Evolutionary conservation across 1,140 invertebrate genomes (phyloP).

Genomic region (Phenacoccus solenopsis): DNA sequence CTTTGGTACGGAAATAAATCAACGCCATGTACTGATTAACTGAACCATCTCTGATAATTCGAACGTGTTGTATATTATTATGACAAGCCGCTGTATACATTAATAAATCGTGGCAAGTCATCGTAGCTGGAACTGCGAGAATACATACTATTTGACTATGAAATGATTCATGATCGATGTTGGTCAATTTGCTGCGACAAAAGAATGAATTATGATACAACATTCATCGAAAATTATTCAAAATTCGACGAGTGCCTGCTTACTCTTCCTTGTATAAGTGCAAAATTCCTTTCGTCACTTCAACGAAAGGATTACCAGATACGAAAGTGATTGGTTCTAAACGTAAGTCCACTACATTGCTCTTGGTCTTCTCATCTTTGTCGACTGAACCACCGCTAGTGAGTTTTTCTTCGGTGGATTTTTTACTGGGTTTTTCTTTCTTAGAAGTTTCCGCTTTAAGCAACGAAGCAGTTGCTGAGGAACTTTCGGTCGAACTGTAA

Average conservation of each 20-base stretch:
- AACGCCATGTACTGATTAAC: conserved; percentile 97
- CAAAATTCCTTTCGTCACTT: conserved; percentile 89
- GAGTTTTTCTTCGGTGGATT: neutral
- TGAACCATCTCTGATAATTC: conserved; percentile 68
- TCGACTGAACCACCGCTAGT: neutral
- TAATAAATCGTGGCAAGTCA: conserved; percentile 86
- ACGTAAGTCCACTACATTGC: neutral
- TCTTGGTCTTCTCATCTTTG: conserved; percentile 4
- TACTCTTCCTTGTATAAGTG: conserved; percentile 94
- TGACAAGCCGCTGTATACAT: conserved; percentile 91
- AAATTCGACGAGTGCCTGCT: neutral
- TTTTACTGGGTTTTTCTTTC: neutral
- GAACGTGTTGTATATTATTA: conserved; percentile 75
- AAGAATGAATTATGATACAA: conserved; percentile 20
- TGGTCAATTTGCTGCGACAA: conserved; percentile 41
- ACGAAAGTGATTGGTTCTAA: conserved; percentile 59
- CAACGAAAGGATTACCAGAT: conserved; percentile 92
- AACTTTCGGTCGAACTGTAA: neutral
- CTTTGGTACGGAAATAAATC: conserved; percentile 63
- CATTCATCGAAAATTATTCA: neutral
- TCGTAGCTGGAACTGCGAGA: conserved; percentile 78
- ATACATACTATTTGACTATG: conserved; percentile 82
- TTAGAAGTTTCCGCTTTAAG: neutral
- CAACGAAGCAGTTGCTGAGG: neutral
- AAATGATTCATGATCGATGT: conserved; percentile 37